These are phyloP conservation scores for Aradus depressus DNA, from an alignment of 2,888 invertebrate species.

Conservation along the genomic window DNA sequence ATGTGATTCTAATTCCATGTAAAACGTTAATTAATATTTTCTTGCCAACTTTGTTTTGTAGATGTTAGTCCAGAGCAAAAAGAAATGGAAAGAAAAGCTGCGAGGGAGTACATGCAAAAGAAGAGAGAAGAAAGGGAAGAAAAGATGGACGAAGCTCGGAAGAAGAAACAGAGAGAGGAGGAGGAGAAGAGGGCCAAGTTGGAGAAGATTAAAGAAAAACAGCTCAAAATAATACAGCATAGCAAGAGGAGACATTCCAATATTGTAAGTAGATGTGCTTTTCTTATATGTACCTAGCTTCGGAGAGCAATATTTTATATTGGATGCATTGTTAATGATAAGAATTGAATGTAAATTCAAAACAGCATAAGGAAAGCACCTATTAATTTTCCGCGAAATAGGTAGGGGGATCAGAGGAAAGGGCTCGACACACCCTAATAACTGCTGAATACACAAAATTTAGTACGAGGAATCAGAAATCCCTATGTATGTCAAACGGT, in stretches of 20 bases:
- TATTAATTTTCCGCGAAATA: no score
- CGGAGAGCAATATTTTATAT: no score
- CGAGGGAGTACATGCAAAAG: slow-evolving; percentile 3
- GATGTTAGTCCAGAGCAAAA: neutral
- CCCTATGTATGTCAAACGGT: no score
- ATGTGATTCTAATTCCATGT: no score
- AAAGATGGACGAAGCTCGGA: neutral
- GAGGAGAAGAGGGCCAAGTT: slow-evolving; percentile 3
- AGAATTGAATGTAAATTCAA: neutral
- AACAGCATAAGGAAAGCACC: no score
- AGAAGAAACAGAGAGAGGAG: neutral
- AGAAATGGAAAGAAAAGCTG: neutral
- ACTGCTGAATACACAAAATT: no score
- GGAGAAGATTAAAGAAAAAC: slow-evolving; percentile 8
- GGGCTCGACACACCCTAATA: no score
- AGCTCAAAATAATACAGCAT: neutral
- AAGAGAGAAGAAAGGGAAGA: slow-evolving; percentile 9
- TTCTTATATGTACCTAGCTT: no score
- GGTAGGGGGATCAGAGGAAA: no score
- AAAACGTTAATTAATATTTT: no score
- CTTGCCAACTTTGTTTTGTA: neutral
- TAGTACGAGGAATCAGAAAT: no score
- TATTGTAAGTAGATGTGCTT: neutral
- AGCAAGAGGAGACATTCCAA: neutral
- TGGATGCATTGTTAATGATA: neutral